phyloP scores from a whole-genome alignment of 2,797 vertebrate genomes.

The Sciurus carolinensis region DNA sequence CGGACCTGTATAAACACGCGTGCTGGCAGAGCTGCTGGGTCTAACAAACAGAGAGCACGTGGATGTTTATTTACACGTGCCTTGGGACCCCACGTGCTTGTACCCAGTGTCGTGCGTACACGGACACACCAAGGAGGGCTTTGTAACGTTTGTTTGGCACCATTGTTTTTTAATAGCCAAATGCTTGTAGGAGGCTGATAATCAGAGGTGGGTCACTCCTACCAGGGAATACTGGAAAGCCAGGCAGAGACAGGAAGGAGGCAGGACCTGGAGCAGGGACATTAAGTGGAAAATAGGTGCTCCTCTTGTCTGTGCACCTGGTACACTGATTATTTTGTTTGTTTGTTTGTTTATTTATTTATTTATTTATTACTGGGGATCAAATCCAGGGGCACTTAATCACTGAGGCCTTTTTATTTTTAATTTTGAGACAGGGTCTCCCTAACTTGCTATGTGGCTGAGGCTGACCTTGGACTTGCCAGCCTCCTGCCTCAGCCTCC shows the following conservation, averaged over 20 bases:
- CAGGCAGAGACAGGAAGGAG: background rate
- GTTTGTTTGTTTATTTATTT: no score
- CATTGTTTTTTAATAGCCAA: background rate
- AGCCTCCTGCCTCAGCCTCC: no score
- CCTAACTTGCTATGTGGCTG: no score
- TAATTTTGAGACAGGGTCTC: no score
- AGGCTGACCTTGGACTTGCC: no score
- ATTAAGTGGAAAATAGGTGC: background rate
- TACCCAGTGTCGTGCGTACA: background rate
- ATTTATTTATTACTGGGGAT: no score
- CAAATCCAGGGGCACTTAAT: no score
- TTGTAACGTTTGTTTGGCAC: background rate
- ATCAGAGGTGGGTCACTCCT: background rate
- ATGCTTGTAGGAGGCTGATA: background rate
- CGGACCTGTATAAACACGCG: fast-evolving
- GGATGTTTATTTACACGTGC: background rate
- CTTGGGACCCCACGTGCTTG: background rate
- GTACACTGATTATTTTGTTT: no score
- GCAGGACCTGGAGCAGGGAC: background rate
- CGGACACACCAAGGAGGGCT: background rate
- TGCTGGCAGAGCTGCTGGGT: background rate
- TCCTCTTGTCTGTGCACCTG: background rate
- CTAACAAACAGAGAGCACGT: background rate
- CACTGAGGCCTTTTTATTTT: no score
- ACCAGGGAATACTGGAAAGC: fast-evolving